A percentile compares a stretch with the other conserved stretches of the same genome.
These are phyloP conservation scores for Mythimna loreyi DNA, from an alignment of 2,888 invertebrate genomes.

Conservation along the genomic window DNA sequence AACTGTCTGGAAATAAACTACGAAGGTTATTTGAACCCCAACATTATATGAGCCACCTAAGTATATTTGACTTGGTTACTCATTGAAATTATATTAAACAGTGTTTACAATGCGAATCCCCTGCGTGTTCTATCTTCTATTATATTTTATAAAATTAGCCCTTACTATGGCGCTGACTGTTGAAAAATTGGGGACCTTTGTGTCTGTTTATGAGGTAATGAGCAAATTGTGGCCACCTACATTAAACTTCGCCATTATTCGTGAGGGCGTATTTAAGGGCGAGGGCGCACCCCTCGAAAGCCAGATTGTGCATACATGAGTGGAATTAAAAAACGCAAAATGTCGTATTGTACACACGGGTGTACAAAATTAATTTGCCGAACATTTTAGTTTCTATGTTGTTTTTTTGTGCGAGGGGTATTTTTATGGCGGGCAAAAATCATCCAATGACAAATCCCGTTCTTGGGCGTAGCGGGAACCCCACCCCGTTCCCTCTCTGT, in stretches of 20 bases:
- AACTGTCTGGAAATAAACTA: conserved; percentile 13
- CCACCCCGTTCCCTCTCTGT: too few relatives aligned
- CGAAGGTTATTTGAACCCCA: conserved; percentile 32
- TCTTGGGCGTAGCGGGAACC: too few relatives aligned
- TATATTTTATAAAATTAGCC: conserved; percentile 56
- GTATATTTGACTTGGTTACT: conserved; percentile 42
- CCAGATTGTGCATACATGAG: too few relatives aligned
- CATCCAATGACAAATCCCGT: too few relatives aligned
- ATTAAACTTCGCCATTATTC: not conserved
- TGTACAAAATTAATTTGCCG: too few relatives aligned
- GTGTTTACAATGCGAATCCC: conserved; percentile 50
- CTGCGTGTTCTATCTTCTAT: conserved; percentile 57
- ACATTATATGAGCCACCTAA: conserved; percentile 19
- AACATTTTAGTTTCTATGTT: too few relatives aligned
- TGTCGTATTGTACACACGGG: too few relatives aligned
- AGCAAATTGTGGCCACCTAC: conserved; percentile 17
- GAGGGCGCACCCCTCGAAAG: too few relatives aligned
- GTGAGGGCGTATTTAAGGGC: not conserved
- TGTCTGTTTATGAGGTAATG: conserved; percentile 20
- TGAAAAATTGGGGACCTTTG: conserved; percentile 41
- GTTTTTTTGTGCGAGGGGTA: too few relatives aligned
- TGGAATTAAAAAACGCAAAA: too few relatives aligned
- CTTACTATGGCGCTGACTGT: conserved; percentile 38
- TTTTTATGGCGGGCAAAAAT: too few relatives aligned
- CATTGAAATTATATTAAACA: conserved; percentile 44